A percentile compares a stretch with the other conserved stretches of the same genome.
Conservation (phyloP, 2,797 vertebrate species). For the Calcarius lapponicus region DNA sequence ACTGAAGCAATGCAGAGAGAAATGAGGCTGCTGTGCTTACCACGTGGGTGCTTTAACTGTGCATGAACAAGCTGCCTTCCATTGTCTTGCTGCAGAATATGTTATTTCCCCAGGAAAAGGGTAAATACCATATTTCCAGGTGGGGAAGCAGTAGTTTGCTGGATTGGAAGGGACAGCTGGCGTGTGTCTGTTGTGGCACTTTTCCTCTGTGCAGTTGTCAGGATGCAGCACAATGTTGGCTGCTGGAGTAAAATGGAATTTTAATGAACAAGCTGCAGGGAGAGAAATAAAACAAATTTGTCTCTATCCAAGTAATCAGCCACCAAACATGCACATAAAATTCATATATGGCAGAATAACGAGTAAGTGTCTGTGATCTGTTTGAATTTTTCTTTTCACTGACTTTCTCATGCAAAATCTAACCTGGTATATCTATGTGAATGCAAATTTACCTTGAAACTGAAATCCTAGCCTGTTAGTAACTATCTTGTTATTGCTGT, state of each 20-base stretch:
- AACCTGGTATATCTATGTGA: neutral
- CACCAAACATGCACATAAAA: constrained; percentile 31
- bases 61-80: neutral
- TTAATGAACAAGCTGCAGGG: constrained; percentile 54
- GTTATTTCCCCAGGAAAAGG: constrained; percentile 33
- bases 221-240: constrained; percentile 24
- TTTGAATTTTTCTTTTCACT: constrained; percentile 19
- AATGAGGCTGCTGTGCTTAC: neutral
- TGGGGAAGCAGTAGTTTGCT: constrained; percentile 5
- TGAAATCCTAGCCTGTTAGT: neutral
- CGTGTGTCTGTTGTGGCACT: constrained; percentile 30
- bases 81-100: neutral
- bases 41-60: neutral
- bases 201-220: constrained; percentile 10
- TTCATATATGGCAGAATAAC: neutral
- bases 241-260: constrained; percentile 56
- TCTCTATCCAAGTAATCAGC: constrained; percentile 19
- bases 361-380: neutral
- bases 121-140: neutral
- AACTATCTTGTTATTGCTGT: neutral
- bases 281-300: constrained; percentile 52
- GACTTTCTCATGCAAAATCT: neutral
- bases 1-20: neutral
- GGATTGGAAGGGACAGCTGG: constrained; percentile 45
- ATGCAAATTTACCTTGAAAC: constrained; percentile 25